A percentile compares a stretch with the other conserved stretches of the same genome.
These are phyloP conservation scores for Bergia sp. DNA, from an alignment of 92 coral and sea anemone species.

Conservation along the genomic window DNA sequence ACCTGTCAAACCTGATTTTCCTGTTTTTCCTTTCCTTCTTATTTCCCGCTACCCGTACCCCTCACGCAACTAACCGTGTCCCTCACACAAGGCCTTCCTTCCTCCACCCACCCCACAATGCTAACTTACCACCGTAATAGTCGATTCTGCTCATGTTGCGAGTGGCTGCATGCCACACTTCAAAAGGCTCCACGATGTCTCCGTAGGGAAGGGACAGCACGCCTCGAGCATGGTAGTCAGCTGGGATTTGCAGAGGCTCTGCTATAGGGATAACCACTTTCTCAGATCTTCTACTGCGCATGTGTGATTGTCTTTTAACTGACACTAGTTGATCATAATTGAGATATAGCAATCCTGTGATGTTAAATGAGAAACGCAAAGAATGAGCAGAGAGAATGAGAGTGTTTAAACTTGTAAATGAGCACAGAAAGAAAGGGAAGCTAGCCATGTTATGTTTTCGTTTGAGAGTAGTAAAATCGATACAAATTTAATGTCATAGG, in stretches of 20 bases:
- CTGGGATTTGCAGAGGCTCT: constrained; percentile 76
- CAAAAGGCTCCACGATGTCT: constrained; percentile 97
- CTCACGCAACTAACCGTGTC: too few species aligned
- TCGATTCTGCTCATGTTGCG: constrained; percentile 98
- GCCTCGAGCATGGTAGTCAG: constrained; percentile 85
- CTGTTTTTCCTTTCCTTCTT: too few species aligned
- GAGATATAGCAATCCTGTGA: constrained; percentile 14
- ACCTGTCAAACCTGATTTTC: too few species aligned
- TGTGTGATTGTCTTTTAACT: background rate
- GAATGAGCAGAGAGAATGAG: background rate
- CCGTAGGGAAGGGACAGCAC: constrained; percentile 98
- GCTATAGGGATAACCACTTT: constrained; percentile 2
- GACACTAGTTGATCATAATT: constrained; percentile 5
- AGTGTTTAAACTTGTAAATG: background rate
- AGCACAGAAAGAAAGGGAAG: background rate
- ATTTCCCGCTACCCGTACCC: background rate
- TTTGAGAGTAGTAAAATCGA: too few species aligned
- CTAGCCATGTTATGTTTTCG: too few species aligned
- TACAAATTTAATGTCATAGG: too few species aligned
- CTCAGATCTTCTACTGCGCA: constrained; percentile 8
- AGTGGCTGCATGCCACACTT: constrained; percentile 90
- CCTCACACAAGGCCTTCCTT: background rate
- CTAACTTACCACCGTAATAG: constrained; percentile 83
- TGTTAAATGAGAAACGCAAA: background rate
- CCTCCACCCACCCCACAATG: background rate